These are phyloP conservation scores for Balearica regulorum DNA, from an alignment of 2,797 vertebrate genomes.

Conservation along the genomic window DNA sequence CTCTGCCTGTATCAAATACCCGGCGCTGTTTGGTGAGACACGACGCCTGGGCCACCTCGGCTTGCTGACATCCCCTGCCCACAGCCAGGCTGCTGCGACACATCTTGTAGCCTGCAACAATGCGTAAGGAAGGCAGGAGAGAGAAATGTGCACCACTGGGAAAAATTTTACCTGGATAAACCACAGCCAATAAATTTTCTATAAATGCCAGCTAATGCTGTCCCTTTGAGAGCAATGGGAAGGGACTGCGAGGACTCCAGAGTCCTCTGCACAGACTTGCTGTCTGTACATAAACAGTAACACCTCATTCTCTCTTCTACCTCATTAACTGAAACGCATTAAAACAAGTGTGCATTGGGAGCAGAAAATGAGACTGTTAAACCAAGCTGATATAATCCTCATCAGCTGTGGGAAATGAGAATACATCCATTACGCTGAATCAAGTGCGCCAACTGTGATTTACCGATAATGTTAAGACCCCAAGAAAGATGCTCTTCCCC, in stretches of 20 bases:
- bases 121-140: not conserved
- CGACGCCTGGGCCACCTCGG: not conserved
- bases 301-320: conserved; percentile 77
- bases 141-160: not conserved
- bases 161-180: conserved; percentile 20
- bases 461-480: not conserved
- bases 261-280: conserved; percentile 35
- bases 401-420: conserved; percentile 74
- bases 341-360: conserved; percentile 78
- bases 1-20: not conserved
- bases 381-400: conserved; percentile 78
- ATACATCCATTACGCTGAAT: conserved; percentile 62
- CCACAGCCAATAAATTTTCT: conserved; percentile 33
- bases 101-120: not conserved
- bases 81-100: not conserved
- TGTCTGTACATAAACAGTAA: conserved; percentile 72
- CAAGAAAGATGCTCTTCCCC: conserved; percentile 1
- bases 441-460: conserved; percentile 7
- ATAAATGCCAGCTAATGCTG: conserved; percentile 34
- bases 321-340: conserved; percentile 81
- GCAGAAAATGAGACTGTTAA: conserved; percentile 79
- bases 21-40: accelerated
- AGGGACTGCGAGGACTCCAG: conserved; percentile 21
- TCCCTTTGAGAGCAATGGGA: conserved; percentile 43
- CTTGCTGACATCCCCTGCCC: not conserved